Conservation (phyloP, 2,797 vertebrate species). For the Australoheros facetus region DNA sequence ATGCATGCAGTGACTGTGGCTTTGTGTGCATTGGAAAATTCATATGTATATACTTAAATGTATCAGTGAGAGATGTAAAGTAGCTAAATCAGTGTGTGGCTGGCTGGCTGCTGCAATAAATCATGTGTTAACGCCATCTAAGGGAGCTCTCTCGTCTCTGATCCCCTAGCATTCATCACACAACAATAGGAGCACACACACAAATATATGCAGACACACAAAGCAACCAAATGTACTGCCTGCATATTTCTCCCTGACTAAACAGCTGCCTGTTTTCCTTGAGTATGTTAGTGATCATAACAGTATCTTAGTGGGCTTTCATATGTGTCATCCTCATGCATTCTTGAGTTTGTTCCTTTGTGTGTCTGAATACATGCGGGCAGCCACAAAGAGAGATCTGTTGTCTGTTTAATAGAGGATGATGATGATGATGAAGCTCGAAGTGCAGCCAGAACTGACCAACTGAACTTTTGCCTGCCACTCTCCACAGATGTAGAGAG, state of each 20-base stretch:
- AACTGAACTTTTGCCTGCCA: slow-evolving; percentile 43
- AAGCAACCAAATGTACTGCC: slow-evolving; percentile 21
- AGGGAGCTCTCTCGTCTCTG: slow-evolving; percentile 49
- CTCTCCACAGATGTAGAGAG: slow-evolving; percentile 16
- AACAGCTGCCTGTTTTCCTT: not conserved
- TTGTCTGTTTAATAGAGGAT: slow-evolving; percentile 39
- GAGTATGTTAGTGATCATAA: not conserved
- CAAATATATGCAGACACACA: slow-evolving; percentile 11
- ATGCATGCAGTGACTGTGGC: not conserved
- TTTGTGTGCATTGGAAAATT: slow-evolving; percentile 22
- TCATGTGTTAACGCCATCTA: slow-evolving; percentile 57
- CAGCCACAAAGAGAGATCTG: slow-evolving; percentile 6
- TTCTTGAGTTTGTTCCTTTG: slow-evolving; percentile 2
- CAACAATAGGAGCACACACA: slow-evolving; percentile 38
- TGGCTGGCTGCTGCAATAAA: slow-evolving; percentile 48
- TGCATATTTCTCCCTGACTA: slow-evolving; percentile 49
- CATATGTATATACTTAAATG: slow-evolving; percentile 3
- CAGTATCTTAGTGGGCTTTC: not conserved
- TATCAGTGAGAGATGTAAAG: slow-evolving; percentile 12
- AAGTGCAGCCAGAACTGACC: slow-evolving; percentile 49
- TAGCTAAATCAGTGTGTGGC: slow-evolving; percentile 31
- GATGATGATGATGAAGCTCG: slow-evolving; percentile 42
- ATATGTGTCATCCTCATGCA: not conserved
- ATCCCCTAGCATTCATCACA: slow-evolving; percentile 52
- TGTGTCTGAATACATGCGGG: not conserved